phyloP scores from a whole-genome alignment of 2,797 vertebrate species.

The Xenopus petersii region DNA sequence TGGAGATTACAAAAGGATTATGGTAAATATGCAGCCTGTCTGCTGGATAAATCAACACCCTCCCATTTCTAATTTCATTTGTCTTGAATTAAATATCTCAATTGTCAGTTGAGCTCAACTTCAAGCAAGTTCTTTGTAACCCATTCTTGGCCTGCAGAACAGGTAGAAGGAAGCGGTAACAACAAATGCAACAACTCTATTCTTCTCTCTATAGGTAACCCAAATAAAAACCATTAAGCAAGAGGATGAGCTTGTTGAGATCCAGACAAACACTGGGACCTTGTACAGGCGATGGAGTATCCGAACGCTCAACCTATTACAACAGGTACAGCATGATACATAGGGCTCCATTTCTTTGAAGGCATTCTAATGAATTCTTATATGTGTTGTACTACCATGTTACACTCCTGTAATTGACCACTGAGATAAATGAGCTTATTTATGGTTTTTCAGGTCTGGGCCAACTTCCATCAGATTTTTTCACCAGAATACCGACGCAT shows the following conservation, averaged over 20 bases:
- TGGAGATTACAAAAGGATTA: conserved; percentile 7
- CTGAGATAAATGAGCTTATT: not conserved
- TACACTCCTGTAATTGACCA: no score
- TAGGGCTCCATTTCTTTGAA: no score
- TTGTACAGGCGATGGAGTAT: conserved; percentile 90
- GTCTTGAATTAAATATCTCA: conserved; percentile 10
- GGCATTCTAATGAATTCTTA: no score
- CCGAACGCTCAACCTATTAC: conserved; percentile 78
- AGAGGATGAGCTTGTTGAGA: conserved; percentile 86
- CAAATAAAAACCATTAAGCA: conserved; percentile 95
- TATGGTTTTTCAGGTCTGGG: conserved; percentile 76
- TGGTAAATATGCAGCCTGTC: not conserved
- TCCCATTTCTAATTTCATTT: not conserved
- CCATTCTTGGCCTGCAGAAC: not conserved
- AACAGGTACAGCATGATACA: conserved; percentile 72
- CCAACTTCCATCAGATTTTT: conserved; percentile 85
- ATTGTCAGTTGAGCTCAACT: not conserved
- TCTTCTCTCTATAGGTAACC: conserved; percentile 74
- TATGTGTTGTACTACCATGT: no score
- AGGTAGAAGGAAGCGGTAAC: not conserved
- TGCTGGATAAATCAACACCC: no score
- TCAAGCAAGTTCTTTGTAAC: not conserved
- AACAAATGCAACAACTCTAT: not conserved
- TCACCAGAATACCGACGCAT: conserved; percentile 85
- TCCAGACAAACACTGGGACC: conserved; percentile 79